Evolutionary conservation across 2,888 invertebrate species (phyloP).

Genomic region (Diabrotica balteata): DNA sequence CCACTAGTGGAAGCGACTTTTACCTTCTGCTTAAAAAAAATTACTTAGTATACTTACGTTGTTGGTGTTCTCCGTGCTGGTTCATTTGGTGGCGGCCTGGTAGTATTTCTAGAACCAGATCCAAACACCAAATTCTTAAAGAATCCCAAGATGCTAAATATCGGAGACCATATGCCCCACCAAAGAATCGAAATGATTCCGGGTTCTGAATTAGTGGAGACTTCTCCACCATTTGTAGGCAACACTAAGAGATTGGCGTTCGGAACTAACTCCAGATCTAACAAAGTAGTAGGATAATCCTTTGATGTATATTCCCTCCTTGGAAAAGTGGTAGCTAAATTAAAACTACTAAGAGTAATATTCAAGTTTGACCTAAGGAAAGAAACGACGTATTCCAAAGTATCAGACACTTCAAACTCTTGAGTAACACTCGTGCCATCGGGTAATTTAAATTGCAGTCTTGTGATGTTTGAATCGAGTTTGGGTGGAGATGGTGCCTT

Average conservation of each 20-base stretch:
- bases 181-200: conserved; percentile 65
- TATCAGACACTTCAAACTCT: conserved; percentile 73
- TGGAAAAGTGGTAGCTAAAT: conserved; percentile 80
- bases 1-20: not conserved
- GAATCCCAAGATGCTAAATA: conserved; percentile 66
- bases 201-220: conserved; percentile 43
- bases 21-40: no score
- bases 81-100: conserved; percentile 22
- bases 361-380: conserved; percentile 56
- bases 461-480: conserved; percentile 62
- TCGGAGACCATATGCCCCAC: conserved; percentile 67
- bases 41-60: conserved; percentile 13
- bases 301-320: conserved; percentile 69
- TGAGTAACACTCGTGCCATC: conserved; percentile 79
- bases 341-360: conserved; percentile 66
- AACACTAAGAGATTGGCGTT: conserved; percentile 79
- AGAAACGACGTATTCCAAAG: conserved; percentile 65
- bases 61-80: conserved; percentile 12
- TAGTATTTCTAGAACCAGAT: conserved; percentile 45
- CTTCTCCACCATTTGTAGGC: conserved; percentile 60
- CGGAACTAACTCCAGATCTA: conserved; percentile 75
- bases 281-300: conserved; percentile 66
- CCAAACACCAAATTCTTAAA: conserved; percentile 61
- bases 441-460: conserved; percentile 87
- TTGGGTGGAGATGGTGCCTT: conserved; percentile 21